A percentile compares a stretch with the other conserved stretches of the same genome.
Evolutionary conservation across 2,113 vertebrate genomes (phyloP).

Genomic region (Calypte anna): DNA sequence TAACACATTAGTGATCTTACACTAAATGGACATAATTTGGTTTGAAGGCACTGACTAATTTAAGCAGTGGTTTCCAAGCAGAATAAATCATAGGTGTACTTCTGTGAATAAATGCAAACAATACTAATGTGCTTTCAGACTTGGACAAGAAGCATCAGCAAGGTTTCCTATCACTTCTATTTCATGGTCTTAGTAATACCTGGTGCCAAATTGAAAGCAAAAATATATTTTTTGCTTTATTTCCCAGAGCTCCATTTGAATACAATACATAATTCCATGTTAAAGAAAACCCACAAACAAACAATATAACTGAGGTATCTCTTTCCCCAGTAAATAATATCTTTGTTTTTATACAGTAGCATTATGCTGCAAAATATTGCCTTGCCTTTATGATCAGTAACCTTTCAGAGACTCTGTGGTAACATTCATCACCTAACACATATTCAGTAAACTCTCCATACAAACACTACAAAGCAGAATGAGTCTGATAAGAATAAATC

Average conservation of each 20-base stretch:
- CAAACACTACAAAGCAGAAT: background rate
- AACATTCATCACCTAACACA: background rate
- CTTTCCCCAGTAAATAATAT: background rate
- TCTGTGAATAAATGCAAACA: background rate
- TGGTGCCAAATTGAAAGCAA: background rate
- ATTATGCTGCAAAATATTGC: background rate
- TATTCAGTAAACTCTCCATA: background rate
- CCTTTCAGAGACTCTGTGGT: background rate
- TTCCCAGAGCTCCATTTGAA: background rate
- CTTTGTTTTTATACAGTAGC: background rate
- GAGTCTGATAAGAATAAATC: background rate
- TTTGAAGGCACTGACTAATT: background rate
- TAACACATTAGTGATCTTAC: background rate
- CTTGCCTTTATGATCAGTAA: background rate
- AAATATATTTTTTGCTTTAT: background rate
- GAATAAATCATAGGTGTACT: background rate
- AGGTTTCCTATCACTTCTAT: background rate
- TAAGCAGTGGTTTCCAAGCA: background rate
- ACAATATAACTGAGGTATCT: background rate
- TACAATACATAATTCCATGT: background rate
- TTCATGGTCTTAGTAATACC: background rate
- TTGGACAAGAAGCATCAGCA: background rate
- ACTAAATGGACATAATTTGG: background rate
- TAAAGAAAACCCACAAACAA: background rate
- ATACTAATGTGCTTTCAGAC: background rate